phyloP scores from a whole-genome alignment of 2,888 invertebrate genomes.

The Drosophila pseudotalamancana region DNA sequence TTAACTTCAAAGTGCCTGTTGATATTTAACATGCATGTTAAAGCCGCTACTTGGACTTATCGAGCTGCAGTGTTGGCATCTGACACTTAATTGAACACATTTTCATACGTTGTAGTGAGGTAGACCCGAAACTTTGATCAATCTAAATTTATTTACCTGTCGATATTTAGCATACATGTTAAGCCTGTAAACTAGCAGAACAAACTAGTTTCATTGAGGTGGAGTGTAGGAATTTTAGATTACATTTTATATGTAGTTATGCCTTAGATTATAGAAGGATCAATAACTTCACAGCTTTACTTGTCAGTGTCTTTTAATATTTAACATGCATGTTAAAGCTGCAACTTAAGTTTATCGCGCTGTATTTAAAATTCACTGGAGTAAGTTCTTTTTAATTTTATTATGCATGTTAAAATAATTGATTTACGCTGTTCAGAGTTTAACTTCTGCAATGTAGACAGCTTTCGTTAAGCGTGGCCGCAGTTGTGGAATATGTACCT shows the following conservation, averaged over 20 bases:
- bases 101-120: background rate
- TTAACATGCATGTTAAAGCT: constrained; percentile 1
- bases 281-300: background rate
- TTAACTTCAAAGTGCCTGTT: background rate
- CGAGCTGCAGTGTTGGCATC: background rate
- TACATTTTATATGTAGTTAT: background rate
- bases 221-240: background rate
- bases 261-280: background rate
- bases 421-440: no score
- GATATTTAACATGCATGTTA: constrained; percentile 3
- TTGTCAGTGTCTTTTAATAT: background rate
- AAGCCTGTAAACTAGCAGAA: no score
- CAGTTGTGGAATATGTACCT: background rate
- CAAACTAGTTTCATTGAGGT: no score
- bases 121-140: no score
- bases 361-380: no score
- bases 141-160: background rate
- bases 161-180: no score
- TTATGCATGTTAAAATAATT: no score
- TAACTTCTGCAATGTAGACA: background rate
- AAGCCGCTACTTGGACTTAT: background rate
- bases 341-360: no score
- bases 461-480: background rate
- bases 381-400: no score
- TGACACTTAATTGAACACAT: background rate